A percentile compares a stretch with the other conserved stretches of the same genome.
Evolutionary conservation across 1,140 invertebrate species (phyloP).

Genomic region (Bemisia tabaci): DNA sequence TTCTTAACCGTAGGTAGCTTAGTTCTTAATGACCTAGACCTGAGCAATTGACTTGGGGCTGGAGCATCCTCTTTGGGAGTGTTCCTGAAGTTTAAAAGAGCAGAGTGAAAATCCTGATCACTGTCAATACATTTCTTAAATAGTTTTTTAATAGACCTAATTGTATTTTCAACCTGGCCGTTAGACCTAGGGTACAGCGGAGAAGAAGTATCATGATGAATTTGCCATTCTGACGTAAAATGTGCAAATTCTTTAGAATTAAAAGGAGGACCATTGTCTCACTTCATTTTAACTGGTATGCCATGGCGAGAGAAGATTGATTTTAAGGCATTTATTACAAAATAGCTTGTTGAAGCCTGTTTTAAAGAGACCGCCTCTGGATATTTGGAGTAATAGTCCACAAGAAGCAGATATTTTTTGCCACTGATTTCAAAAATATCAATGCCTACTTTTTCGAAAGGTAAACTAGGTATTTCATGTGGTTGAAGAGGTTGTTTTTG

Average conservation of each 20-base stretch:
- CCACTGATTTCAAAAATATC: conserved; percentile 16
- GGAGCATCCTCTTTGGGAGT: conserved; percentile 1
- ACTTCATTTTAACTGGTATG: conserved; percentile 23
- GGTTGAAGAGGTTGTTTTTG: conserved; percentile 27
- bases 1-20: conserved; percentile 1
- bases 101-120: conserved; percentile 4
- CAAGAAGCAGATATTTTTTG: conserved; percentile 16
- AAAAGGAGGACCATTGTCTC: conserved; percentile 24
- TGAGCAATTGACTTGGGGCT: neutral
- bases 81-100: conserved; percentile 12
- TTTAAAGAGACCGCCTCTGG: conserved; percentile 11
- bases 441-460: conserved; percentile 15
- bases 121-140: conserved; percentile 9
- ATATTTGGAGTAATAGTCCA: conserved; percentile 20
- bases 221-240: conserved; percentile 12
- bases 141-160: conserved; percentile 13
- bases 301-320: conserved; percentile 25
- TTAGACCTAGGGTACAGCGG: conserved; percentile 13
- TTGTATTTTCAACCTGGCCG: conserved; percentile 14
- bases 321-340: conserved; percentile 17
- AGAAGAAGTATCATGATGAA: conserved; percentile 7
- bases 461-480: conserved; percentile 12
- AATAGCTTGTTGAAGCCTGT: conserved; percentile 2
- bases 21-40: conserved; percentile 2
- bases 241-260: conserved; percentile 13